Base-by-base conservation (phyloP, 1,140 invertebrate genomes). In the Mya arenaria region DNA sequence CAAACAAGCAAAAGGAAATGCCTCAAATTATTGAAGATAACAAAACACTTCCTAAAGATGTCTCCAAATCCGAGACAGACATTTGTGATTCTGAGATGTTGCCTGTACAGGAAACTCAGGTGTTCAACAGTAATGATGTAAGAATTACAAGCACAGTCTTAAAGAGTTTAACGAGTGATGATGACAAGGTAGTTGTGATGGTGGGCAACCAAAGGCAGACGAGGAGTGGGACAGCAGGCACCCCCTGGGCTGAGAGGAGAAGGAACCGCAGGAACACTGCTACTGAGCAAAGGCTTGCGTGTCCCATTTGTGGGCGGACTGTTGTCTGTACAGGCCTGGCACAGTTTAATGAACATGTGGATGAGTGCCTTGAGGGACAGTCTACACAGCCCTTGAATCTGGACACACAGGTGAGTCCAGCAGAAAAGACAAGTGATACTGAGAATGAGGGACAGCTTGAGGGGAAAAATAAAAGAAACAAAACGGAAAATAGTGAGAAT, bases 291-390 rank as follows among this genome's bases (percentile, higher is more conserved):
- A 72, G 44, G 15, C 66, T 77, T 56, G 36, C 41, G 4, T 89
- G 87, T 77, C 87, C 87, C 19, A 82, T 89, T 3, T 89, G 87
- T 75, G 34, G 39, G 23, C 52, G 80, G 44, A 58, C 48, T 15
- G 44, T 86, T 6, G 19, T 58, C 8, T 85, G 83, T 72, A 69
- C 68, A 30, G 82, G 68, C 52, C 56, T 89, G 37, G 72, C 69
- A 0, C 62, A 77, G 4, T 86, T 89, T 41, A 89, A 87, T 81
- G 82, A 79, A 69, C 87, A 89, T 85, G 83, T 89, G n/a, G 87
- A 89, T 71, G 56, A 52, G n/a, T 89, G 87, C 56, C 68, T 89
- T 8, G 55, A 80, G 39, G 48, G 30, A 4, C 19, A 62, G n/a
- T n/a, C n/a, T n/a, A n/a, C n/a, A n/a, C n/a, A n/a, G n/a, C n/a